A percentile compares a stretch with the other conserved stretches of the same genome.
These are phyloP conservation scores for Vanessa cardui DNA, from an alignment of 2,888 invertebrate species.

Conservation along the genomic window DNA sequence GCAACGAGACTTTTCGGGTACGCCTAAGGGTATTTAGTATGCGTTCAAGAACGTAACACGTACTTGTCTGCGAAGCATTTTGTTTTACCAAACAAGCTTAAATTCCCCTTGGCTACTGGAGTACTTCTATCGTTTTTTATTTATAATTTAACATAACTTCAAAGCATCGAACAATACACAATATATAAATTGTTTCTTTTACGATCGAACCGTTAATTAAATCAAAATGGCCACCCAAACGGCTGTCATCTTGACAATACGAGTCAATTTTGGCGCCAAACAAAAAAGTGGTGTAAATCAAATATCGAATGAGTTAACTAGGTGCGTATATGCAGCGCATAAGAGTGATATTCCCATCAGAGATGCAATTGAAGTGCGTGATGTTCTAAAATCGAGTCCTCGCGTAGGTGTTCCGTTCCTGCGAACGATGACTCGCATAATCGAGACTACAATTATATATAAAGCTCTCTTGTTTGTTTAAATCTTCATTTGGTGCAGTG, in stretches of 20 bases:
- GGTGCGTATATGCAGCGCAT: conserved; percentile 29
- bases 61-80: conserved; percentile 12
- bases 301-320: conserved; percentile 5
- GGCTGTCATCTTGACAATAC: conserved; percentile 71
- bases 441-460: conserved; percentile 72
- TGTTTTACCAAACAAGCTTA: conserved; percentile 42
- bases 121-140: background rate
- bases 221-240: conserved; percentile 68
- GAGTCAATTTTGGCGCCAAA: conserved; percentile 75
- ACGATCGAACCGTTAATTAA: conserved; percentile 41
- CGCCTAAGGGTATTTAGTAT: conserved; percentile 54
- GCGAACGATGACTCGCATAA: conserved; percentile 73
- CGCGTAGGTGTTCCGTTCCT: conserved; percentile 78
- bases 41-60: conserved; percentile 44
- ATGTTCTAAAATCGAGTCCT: conserved; percentile 44
- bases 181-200: conserved; percentile 16
- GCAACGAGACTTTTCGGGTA: conserved; percentile 69
- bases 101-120: conserved; percentile 64
- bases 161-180: background rate
- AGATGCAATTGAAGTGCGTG: conserved; percentile 38
- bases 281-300: conserved; percentile 20
- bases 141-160: background rate
- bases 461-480: conserved; percentile 77
- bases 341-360: conserved; percentile 38
- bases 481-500: conserved; percentile 76